Conservation (phyloP, 1,140 invertebrate species). For the Achroia grisella region DNA sequence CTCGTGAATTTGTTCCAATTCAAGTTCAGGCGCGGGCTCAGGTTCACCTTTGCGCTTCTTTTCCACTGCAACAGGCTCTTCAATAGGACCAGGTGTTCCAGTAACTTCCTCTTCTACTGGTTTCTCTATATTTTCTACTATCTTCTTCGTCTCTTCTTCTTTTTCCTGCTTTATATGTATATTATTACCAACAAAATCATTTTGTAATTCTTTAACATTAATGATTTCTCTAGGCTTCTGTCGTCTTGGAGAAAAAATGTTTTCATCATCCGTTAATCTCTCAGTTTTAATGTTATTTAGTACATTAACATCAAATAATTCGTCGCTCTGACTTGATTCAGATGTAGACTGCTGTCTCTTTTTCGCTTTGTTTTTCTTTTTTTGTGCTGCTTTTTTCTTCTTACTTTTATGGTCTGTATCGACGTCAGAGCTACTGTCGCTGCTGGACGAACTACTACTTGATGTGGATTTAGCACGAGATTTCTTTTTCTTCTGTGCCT, state of each 20-base stretch:
- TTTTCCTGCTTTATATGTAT: conserved; percentile 16
- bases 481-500: conserved; percentile 44
- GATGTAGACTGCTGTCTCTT: conserved; percentile 28
- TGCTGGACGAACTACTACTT: conserved; percentile 11
- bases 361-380: conserved; percentile 29
- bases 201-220: conserved; percentile 52
- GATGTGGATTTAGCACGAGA: conserved; percentile 19
- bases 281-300: conserved; percentile 64
- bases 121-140: conserved; percentile 21
- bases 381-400: conserved; percentile 32
- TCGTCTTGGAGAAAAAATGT: conserved; percentile 41
- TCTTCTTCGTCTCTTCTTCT: conserved; percentile 11
- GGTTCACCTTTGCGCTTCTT: conserved; percentile 1
- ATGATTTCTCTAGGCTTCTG: conserved; percentile 56
- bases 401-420: conserved; percentile 34
- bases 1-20: background rate
- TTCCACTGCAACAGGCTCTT: background rate
- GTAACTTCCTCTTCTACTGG: background rate
- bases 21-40: too few relatives aligned
- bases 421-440: conserved; percentile 27
- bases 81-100: conserved; percentile 3
- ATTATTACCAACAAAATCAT: conserved; percentile 2
- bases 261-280: conserved; percentile 51
- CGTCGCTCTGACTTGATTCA: conserved; percentile 38
- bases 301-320: conserved; percentile 60